phyloP scores from a whole-genome alignment of 2,113 vertebrate genomes.

The Nycticryphes semicollaris region DNA sequence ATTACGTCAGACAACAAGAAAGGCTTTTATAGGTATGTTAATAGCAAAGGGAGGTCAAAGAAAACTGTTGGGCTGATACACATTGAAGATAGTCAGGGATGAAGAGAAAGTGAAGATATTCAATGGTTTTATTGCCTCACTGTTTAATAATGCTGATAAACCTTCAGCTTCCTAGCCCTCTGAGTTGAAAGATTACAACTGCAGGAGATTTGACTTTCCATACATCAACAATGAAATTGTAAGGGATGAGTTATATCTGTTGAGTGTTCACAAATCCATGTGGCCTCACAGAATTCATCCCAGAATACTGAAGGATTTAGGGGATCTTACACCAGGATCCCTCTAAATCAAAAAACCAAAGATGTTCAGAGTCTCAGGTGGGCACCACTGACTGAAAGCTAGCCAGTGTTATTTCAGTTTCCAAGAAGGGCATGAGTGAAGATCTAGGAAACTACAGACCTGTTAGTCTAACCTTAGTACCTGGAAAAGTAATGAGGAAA shows the following conservation, averaged over 20 bases:
- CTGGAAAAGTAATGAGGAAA: not conserved
- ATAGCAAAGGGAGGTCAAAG: not conserved
- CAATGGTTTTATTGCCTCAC: not conserved
- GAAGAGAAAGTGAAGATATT: not conserved
- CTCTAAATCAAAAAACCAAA: not conserved
- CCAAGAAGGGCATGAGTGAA: not conserved
- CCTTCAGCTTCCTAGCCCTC: not conserved
- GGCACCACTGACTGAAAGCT: not conserved
- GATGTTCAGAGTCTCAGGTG: not conserved
- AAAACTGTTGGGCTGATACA: rapidly evolving
- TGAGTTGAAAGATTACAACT: not conserved
- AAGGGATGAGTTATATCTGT: not conserved
- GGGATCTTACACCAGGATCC: not conserved
- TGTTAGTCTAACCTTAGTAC: not conserved
- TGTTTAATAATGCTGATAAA: not conserved
- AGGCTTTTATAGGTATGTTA: not conserved
- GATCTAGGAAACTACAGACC: not conserved
- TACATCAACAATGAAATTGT: not conserved
- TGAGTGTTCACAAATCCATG: not conserved
- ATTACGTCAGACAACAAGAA: not conserved
- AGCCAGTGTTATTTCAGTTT: rapidly evolving
- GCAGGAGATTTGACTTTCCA: not conserved
- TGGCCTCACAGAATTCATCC: not conserved
- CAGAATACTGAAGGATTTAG: not conserved
- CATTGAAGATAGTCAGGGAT: not conserved